Conservation (phyloP, 2,888 invertebrate genomes). For the Tetragonula carbonaria region DNA sequence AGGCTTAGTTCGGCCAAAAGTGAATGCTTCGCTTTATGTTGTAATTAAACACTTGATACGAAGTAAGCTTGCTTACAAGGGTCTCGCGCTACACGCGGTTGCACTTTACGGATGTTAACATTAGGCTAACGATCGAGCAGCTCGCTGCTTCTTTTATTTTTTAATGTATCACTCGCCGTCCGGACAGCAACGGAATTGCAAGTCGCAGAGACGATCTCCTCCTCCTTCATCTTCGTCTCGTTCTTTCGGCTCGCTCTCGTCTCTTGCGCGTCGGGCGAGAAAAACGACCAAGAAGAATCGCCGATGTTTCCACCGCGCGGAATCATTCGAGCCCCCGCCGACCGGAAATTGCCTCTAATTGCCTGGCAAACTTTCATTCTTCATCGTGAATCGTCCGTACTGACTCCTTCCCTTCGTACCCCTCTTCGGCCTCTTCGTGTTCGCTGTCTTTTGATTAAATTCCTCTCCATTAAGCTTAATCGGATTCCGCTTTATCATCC, state of each 20-base stretch:
- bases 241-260: neutral
- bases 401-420: constrained; percentile 7
- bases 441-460: constrained; percentile 46
- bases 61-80: constrained; percentile 1
- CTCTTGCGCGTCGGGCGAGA: neutral
- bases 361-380: constrained; percentile 61
- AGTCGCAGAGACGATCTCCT: neutral
- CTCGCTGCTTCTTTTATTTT: constrained; percentile 17
- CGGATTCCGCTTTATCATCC: constrained; percentile 38
- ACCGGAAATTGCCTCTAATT: constrained; percentile 61
- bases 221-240: neutral
- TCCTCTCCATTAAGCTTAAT: constrained; percentile 38
- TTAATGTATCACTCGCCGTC: constrained; percentile 24
- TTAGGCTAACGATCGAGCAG: constrained; percentile 46
- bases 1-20: constrained; percentile 35
- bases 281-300: constrained; percentile 27
- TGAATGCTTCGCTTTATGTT: constrained; percentile 28
- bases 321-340: constrained; percentile 34
- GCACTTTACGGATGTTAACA: constrained; percentile 47
- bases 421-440: neutral
- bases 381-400: constrained; percentile 31
- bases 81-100: constrained; percentile 29
- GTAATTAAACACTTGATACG: constrained; percentile 47
- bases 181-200: constrained; percentile 32
- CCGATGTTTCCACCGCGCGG: constrained; percentile 38